These are phyloP conservation scores for Leguminivora glycinivorella DNA, from an alignment of 1,140 invertebrate species.

Conservation along the genomic window DNA sequence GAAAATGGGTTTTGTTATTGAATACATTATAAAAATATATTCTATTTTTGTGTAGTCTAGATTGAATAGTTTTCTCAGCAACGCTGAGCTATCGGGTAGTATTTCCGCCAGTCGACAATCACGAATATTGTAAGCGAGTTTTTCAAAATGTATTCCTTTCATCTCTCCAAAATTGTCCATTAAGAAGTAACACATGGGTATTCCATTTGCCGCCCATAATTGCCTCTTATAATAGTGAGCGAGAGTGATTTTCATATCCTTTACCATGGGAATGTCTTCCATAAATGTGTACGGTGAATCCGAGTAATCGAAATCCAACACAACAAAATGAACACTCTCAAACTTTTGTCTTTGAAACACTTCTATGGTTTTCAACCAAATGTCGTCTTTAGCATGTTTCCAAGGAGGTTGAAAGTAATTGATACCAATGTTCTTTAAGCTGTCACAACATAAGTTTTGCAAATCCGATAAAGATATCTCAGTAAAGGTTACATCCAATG, in stretches of 20 bases:
- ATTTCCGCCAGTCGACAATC: conserved; percentile 37
- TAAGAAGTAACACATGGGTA: background rate
- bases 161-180: background rate
- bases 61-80: conserved; percentile 32
- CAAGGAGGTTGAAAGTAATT: conserved; percentile 37
- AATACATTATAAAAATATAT: conserved; percentile 42
- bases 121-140: conserved; percentile 33
- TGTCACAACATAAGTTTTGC: conserved; percentile 34
- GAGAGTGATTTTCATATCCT: conserved; percentile 39
- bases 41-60: conserved; percentile 36
- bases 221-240: conserved; percentile 35
- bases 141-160: conserved; percentile 33
- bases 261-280: conserved; percentile 30
- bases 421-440: conserved; percentile 35
- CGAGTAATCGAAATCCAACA: conserved; percentile 35
- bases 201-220: conserved; percentile 28
- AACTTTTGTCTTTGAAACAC: conserved; percentile 33
- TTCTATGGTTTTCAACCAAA: conserved; percentile 25
- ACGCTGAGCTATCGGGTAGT: conserved; percentile 19
- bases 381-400: conserved; percentile 28
- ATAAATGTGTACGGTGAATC: conserved; percentile 36
- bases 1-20: conserved; percentile 34
- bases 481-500: conserved; percentile 38
- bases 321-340: conserved; percentile 34
- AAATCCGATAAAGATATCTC: conserved; percentile 38